phyloP scores from a whole-genome alignment of 2,797 vertebrate genomes.

The Limnodromus scolopaceus region DNA sequence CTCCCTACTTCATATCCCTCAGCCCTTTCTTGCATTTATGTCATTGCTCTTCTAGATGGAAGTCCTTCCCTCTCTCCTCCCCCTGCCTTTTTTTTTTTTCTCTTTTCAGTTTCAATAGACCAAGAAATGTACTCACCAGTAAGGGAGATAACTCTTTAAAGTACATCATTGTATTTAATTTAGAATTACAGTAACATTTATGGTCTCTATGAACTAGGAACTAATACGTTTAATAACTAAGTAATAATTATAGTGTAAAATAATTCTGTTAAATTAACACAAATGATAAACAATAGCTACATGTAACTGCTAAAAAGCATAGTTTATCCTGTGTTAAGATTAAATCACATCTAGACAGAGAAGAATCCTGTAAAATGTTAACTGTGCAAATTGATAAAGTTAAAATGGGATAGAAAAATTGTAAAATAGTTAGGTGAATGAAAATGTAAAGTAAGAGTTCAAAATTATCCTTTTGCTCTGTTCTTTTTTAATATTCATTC shows the following conservation, averaged over 20 bases:
- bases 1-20: background rate
- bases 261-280: background rate
- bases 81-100: background rate
- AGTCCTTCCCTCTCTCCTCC: background rate
- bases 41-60: background rate
- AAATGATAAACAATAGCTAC: background rate
- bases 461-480: background rate
- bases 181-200: background rate
- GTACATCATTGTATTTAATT: background rate
- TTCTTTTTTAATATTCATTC: background rate
- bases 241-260: background rate
- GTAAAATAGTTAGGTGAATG: background rate
- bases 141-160: background rate
- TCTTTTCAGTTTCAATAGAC: background rate
- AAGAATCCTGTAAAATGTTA: background rate
- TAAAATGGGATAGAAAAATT: background rate
- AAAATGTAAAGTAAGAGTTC: background rate
- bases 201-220: background rate
- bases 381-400: background rate
- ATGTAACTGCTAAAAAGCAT: background rate
- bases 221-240: background rate
- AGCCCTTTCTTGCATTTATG: background rate
- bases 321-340: background rate
- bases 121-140: background rate
- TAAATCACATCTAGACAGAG: background rate